Evolutionary conservation across 2,113 vertebrate species (phyloP), one percentile per base, ranked within the genome.

Genomic region (Lagenorhynchus albirostris): DNA sequence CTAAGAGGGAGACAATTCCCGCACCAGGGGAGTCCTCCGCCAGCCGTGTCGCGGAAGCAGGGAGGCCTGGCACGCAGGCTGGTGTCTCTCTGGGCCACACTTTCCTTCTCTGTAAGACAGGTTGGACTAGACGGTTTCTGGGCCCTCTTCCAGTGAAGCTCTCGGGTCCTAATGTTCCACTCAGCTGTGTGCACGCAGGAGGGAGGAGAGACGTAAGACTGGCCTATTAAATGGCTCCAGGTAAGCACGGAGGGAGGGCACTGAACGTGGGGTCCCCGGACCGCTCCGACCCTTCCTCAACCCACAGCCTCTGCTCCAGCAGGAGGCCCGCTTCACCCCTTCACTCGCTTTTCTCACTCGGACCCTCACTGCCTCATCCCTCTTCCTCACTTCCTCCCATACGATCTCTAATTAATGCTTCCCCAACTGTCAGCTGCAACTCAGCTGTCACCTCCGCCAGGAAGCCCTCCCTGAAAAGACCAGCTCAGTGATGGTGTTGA

Each of bases 381-480:
- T 7, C 26, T 18, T n/a, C 60, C 10, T 31, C 4, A 1, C 63
- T 38, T 26, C 73, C 29, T 88, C 29, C 50, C 67, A 8, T 6
- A 5, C 26, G 23, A 12, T 14, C 76, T 77, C 60, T 8, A 12
- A 3, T 8, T 2, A 70, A 44, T 4, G 23, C 38, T 38, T 38
- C 38, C 38, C 38, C 38, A 38, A 38, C 38, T 38, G 58, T 33
- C 33, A 31, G 26, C 0, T 10, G 25, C 81, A 67, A 55, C n/a
- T 81, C 81, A 20, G 29, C 0, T 33, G n/a, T 7, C 44, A 21
- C 53, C 77, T 79, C 67, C 38, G 15, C 47, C 63, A 80, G 79
- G 84, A 71, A 77, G 91, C 77, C 95, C 70, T 73, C 71, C 76
- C 65, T 82, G 76, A 58, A 67, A 6, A 81, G 77, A 50, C 36